Evolutionary conservation across 2,888 invertebrate genomes (phyloP), one percentile per base, ranked within the genome.

Genomic region (Alviniconcha strummeri): DNA sequence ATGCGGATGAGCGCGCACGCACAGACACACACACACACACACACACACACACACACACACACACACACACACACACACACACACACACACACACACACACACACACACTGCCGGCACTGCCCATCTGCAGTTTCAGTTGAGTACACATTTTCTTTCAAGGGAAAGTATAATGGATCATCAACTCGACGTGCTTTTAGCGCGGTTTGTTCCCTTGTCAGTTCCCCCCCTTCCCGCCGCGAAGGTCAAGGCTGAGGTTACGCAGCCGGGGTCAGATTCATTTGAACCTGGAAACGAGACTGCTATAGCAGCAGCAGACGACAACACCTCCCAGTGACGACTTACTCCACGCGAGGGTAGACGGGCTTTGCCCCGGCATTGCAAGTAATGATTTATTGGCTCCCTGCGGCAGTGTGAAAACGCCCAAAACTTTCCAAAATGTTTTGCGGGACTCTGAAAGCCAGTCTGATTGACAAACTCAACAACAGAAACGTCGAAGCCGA

Each of bases 251-350:
- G 52, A 76, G 56, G 56, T n/a, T 13, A 57, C 9, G 76, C 17
- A 56, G 56, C 17, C 15, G 7, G 9, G 52, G n/a, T 9, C 8
- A 6, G 54, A 19, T 15, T 54, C 8, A 6, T 8, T 36, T n/a
- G 60, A 57, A 19, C 77, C 36, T 77, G 77, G 77, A 77, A 77
- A 77, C 77, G 77, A 77, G 77, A 77, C 77, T 77, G 8, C 5
- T 77, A 13, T 77, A 7, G 19, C 56, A n/a, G 77, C 6, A n/a
- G 76, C 57, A 77, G 60, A 9, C 8, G 60, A 77, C 77, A 60
- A 17, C 57, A n/a, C 8, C 17, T 60, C 8, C 60, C n/a, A 60
- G 77, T n/a, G 55, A 55, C 13, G 69, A 1, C 9, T 15, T 17
- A 69, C 17, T 17, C 15, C 15, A 69, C 69, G n/a, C 69, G 69